A percentile compares a stretch with the other conserved stretches of the same genome.
Conservation (phyloP, 2,113 vertebrate genomes). For the Channa argus region DNA sequence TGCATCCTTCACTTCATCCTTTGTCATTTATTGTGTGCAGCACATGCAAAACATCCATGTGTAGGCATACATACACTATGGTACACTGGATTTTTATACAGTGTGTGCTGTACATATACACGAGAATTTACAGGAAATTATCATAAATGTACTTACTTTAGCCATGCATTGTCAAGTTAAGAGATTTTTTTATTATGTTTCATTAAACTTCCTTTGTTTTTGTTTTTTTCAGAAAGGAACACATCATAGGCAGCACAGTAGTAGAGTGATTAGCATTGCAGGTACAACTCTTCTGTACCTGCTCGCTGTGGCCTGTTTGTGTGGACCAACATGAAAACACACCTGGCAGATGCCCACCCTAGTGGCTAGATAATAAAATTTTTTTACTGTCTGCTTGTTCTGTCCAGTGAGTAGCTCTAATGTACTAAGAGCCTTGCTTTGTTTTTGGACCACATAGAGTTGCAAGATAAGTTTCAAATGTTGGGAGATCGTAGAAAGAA, state of each 20-base stretch:
- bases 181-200: too few relatives aligned
- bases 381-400: slow-evolving; percentile 20
- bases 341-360: slow-evolving; percentile 14
- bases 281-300: too few relatives aligned
- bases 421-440: slow-evolving; percentile 9
- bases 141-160: too few relatives aligned
- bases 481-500: neutral
- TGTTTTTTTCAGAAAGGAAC: too few relatives aligned
- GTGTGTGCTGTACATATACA: neutral
- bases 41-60: slow-evolving; percentile 12
- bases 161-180: too few relatives aligned
- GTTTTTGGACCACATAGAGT: neutral
- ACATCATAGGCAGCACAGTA: too few relatives aligned
- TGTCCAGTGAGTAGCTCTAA: slow-evolving; percentile 3
- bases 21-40: slow-evolving; percentile 68
- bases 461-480: neutral
- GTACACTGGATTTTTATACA: too few relatives aligned
- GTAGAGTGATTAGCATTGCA: too few relatives aligned
- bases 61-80: neutral
- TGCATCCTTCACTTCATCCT: slow-evolving; percentile 67
- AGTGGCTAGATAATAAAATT: slow-evolving; percentile 16
- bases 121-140: neutral
- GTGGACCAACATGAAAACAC: neutral
- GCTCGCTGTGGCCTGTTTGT: neutral
- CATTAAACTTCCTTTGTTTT: too few relatives aligned